Evolutionary conservation across 1,140 invertebrate species (phyloP).

Genomic region (Oscheius sp.): DNA sequence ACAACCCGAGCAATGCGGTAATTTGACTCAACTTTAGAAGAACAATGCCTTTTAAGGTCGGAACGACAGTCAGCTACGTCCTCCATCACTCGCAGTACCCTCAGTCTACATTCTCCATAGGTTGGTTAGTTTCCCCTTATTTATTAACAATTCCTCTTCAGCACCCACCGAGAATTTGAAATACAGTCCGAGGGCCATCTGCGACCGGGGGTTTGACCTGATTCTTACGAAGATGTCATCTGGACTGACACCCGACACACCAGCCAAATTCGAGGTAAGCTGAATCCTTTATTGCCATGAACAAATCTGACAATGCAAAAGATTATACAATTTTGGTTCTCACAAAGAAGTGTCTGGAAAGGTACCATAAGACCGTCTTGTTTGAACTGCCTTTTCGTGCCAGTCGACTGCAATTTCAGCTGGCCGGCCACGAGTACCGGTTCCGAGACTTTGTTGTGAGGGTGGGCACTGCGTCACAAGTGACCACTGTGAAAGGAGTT

Average conservation of each 20-base stretch:
- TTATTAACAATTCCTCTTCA: neutral
- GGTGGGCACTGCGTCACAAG: neutral
- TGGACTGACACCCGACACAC: neutral
- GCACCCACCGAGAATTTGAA: neutral
- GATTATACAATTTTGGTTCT: too few relatives aligned
- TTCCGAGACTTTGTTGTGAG: neutral
- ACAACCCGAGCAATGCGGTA: neutral
- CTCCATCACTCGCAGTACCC: constrained; percentile 1
- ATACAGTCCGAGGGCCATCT: neutral
- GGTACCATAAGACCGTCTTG: too few relatives aligned
- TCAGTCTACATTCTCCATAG: neutral
- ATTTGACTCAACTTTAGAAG: neutral
- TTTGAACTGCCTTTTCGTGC: too few relatives aligned
- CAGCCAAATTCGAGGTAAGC: neutral
- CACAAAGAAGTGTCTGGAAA: too few relatives aligned
- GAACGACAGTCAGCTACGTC: neutral
- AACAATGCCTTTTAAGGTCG: neutral
- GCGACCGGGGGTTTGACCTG: neutral
- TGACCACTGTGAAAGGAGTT: neutral
- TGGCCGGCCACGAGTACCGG: neutral
- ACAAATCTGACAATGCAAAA: too few relatives aligned
- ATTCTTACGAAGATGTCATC: neutral
- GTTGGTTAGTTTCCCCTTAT: neutral
- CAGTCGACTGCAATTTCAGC: too few relatives aligned
- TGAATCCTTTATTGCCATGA: neutral